These are phyloP conservation scores for Pomatostomus ruficeps DNA, from an alignment of 2,113 vertebrate genomes.

Conservation along the genomic window DNA sequence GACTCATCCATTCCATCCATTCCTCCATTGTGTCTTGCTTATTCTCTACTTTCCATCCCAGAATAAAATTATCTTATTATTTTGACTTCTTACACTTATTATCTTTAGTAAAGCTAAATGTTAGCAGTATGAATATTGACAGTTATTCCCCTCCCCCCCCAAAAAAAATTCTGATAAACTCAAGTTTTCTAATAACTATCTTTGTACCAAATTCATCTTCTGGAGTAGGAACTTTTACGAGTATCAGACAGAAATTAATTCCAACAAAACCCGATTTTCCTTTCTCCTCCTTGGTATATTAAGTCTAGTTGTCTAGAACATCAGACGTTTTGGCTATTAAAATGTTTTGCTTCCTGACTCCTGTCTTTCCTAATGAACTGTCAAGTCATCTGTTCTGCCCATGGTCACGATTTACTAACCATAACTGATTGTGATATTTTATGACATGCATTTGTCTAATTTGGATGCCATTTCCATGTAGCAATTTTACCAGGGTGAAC, in stretches of 20 bases:
- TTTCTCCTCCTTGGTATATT: neutral
- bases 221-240: neutral
- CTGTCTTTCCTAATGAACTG: constrained; percentile 16
- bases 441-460: neutral
- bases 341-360: neutral
- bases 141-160: neutral
- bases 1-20: neutral
- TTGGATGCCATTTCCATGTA: neutral
- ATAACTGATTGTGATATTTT: constrained; percentile 3
- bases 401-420: constrained; percentile 6
- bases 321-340: neutral
- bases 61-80: neutral
- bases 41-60: neutral
- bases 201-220: neutral
- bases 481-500: neutral
- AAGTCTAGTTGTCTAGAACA: neutral
- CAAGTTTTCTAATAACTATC: neutral
- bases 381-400: constrained; percentile 23
- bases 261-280: neutral
- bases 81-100: neutral
- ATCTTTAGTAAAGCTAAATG: neutral
- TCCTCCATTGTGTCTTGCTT: neutral
- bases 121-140: neutral
- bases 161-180: neutral
- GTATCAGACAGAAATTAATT: neutral